Evolutionary conservation across 1,140 invertebrate species (phyloP).

Genomic region (Solenopsis fugax): DNA sequence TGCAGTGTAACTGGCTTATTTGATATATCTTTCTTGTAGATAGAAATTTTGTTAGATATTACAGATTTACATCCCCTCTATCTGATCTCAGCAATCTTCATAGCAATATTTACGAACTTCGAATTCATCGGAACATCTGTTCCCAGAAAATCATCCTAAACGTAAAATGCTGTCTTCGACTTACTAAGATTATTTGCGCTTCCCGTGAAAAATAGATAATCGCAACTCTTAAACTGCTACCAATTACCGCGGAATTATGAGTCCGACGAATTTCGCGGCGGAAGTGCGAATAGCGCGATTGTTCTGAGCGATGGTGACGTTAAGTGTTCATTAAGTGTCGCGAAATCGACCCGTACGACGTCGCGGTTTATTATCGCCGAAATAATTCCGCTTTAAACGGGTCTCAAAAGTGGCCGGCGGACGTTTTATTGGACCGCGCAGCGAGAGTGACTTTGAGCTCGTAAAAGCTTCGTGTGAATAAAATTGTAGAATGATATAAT

Average conservation of each 20-base stretch:
- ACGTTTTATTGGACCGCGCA: conserved; percentile 70
- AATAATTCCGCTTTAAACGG: conserved; percentile 59
- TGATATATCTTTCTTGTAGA: not conserved
- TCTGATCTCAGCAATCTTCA: too few relatives aligned
- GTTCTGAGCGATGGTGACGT: conserved; percentile 36
- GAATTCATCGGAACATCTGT: not conserved
- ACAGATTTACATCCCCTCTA: not conserved
- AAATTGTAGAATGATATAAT: conserved; percentile 77
- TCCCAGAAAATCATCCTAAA: not conserved
- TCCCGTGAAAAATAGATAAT: conserved; percentile 5
- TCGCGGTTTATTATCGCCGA: conserved; percentile 54
- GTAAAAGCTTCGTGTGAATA: conserved; percentile 81
- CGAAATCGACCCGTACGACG: not conserved
- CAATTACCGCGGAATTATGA: not conserved
- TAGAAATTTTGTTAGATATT: not conserved
- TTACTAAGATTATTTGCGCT: conserved; percentile 2
- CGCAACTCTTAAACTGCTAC: not conserved
- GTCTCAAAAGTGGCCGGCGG: conserved; percentile 43
- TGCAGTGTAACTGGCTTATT: too few relatives aligned
- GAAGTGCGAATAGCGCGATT: not conserved
- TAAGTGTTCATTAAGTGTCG: conserved; percentile 50
- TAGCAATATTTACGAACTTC: not conserved
- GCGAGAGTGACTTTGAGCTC: conserved; percentile 71
- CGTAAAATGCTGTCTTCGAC: not conserved
- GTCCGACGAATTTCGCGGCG: not conserved